Base-by-base conservation (phyloP, 2,888 invertebrate genomes). In the Rhabditoides inermis region DNA sequence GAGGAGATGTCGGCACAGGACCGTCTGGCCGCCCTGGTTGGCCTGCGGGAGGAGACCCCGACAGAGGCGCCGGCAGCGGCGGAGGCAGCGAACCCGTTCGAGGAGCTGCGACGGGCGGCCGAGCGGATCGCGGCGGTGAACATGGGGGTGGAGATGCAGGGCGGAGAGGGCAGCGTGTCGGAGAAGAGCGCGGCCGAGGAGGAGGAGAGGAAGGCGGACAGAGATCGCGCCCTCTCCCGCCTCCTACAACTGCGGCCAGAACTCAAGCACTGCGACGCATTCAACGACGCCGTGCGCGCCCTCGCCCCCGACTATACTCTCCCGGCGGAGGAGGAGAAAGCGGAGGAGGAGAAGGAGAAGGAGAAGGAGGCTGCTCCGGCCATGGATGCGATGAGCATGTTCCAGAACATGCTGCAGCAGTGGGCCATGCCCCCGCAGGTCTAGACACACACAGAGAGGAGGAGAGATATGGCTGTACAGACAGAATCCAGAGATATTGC, bases 281-380 rank as follows among this genome's bases (percentile, higher is more conserved):
- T 60, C 18, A 44, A 60, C 57, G 65, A 65, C 2, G 54, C 65
- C 30, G 55, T 67, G 1, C 64, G 61, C 23, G 50, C 55, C 12
- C 51, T 67, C 39, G 61, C 65, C 28, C 67, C 67, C 20, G 67
- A 67, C 20, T 67, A 67, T n/a, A n/a, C n/a, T n/a, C n/a, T n/a
- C n/a, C n/a, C n/a, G n/a, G n/a, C n/a, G n/a, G n/a, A n/a, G n/a
- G n/a, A n/a, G n/a, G n/a, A n/a, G n/a, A n/a, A n/a, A n/a, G n/a
- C n/a, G n/a, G n/a, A n/a, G n/a, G n/a, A n/a, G n/a, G n/a, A n/a
- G n/a, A n/a, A n/a, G n/a, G n/a, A n/a, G n/a, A n/a, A n/a, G n/a
- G n/a, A n/a, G n/a, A n/a, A n/a, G n/a, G n/a, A n/a, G n/a, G n/a
- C n/a, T n/a, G n/a, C n/a, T n/a, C n/a, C n/a, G n/a, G n/a, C n/a